Base-by-base conservation (phyloP, 1,140 invertebrate genomes). In the Cyclina sinensis region DNA sequence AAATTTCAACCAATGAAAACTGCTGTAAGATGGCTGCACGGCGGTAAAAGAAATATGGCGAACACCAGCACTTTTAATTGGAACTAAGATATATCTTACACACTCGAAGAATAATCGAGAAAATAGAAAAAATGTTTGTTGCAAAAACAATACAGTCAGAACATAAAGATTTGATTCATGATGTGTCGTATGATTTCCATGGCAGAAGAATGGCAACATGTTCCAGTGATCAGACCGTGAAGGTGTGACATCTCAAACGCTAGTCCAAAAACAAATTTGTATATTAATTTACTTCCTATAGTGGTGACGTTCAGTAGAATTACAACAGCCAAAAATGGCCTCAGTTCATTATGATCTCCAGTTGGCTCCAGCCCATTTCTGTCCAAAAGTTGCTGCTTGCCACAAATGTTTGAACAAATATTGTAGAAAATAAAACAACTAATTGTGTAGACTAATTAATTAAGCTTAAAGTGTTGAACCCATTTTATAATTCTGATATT, bases 161-260 rank as follows among this genome's bases (percentile, higher is more conserved):
- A 91, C 99, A 99, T 94, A 99, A 99, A 96, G 99, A 99, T 96
- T 96, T 99, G 39, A 99, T 99, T 93, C 99, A 99, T 94, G 99
- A 99, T 97, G 98, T 99, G 4, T 98, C 98, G 0, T 99, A 98
- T 94, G 99, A 99, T 96, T 99, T 98, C 96, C 99, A 99, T 95
- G 99, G 99, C 0, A 97, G 97, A 94, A 97, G 99, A 93, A 98
- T 99, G 98, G 99, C 99, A 48, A 99, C 99, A 90, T 99, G 99
- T 95, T 99, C 99, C 30, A 99, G 98, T 95, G 99, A 99, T 95
- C 99, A 99, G 94, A 98, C 97, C 94, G 98, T 99, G 0, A 99
- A 99, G 97, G 98, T 99, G 96, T 93, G 16, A 43, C 14, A 37
- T 30, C 4, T 59, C 54, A n/a, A 59, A 59, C 68, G 32, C n/a